phyloP scores from a whole-genome alignment of 2,113 vertebrate species.

The Shinisaurus crocodilurus region DNA sequence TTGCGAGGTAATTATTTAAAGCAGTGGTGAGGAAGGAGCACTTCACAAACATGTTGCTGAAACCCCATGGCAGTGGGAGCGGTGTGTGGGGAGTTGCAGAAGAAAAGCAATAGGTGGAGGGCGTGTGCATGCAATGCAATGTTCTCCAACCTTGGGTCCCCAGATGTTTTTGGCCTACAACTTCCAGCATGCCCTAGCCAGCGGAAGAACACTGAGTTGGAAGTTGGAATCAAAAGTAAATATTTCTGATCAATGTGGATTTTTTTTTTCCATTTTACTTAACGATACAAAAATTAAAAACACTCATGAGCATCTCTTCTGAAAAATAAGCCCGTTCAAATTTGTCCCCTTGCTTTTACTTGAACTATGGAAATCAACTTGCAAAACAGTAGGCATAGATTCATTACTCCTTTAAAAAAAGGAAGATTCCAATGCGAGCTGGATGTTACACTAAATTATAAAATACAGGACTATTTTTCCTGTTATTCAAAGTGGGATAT shows the following conservation, averaged over 20 bases:
- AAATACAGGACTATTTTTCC: background rate
- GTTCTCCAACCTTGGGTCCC: too few relatives aligned
- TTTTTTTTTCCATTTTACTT: background rate
- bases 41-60: background rate
- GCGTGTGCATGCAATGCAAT: background rate
- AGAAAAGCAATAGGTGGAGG: background rate
- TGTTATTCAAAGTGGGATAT: constrained; percentile 19
- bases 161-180: too few relatives aligned
- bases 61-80: background rate
- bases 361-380: background rate
- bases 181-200: too few relatives aligned
- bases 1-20: background rate
- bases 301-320: background rate
- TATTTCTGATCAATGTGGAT: background rate
- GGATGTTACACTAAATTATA: background rate
- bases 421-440: too few relatives aligned
- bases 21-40: background rate
- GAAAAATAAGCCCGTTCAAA: background rate
- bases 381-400: background rate
- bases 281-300: background rate
- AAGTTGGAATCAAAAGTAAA: background rate
- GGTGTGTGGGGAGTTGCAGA: background rate
- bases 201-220: background rate
- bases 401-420: background rate
- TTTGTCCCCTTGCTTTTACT: background rate